Evolutionary conservation across 2,113 vertebrate species (phyloP).

Genomic region (Henicopernis longicauda): DNA sequence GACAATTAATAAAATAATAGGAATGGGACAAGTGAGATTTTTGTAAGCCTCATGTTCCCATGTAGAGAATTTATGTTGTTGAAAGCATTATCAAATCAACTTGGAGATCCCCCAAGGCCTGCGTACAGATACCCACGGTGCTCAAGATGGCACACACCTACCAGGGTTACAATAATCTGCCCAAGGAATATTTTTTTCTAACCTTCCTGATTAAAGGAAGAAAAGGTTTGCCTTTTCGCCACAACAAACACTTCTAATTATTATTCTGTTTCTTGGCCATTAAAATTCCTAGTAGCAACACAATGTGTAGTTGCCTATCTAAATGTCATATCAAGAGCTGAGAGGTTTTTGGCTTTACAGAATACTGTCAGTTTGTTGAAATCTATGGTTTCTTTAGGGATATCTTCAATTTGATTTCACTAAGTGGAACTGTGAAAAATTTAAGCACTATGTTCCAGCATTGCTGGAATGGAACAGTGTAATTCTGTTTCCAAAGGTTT

Average conservation of each 20-base stretch:
- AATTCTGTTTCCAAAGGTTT: neutral
- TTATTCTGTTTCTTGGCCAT: neutral
- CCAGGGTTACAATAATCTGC: neutral
- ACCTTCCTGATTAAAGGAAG: neutral
- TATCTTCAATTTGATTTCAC: neutral
- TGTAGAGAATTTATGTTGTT: neutral
- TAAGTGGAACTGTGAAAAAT: neutral
- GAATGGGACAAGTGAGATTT: neutral
- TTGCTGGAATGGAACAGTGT: neutral
- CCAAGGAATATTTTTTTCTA: neutral
- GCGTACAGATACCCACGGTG: rapidly evolving
- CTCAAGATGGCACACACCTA: neutral
- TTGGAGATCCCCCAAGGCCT: neutral
- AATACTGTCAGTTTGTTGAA: neutral
- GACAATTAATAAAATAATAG: neutral
- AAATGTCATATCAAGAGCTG: neutral
- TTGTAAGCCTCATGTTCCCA: neutral
- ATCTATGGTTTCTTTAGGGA: neutral
- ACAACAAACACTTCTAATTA: neutral
- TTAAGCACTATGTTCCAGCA: neutral
- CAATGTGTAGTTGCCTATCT: neutral
- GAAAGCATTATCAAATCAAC: neutral
- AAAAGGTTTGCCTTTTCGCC: neutral
- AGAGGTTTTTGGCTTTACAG: neutral
- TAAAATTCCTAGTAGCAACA: neutral